Evolutionary conservation across 2,888 invertebrate species (phyloP).

Genomic region (Callyntrura sp.): DNA sequence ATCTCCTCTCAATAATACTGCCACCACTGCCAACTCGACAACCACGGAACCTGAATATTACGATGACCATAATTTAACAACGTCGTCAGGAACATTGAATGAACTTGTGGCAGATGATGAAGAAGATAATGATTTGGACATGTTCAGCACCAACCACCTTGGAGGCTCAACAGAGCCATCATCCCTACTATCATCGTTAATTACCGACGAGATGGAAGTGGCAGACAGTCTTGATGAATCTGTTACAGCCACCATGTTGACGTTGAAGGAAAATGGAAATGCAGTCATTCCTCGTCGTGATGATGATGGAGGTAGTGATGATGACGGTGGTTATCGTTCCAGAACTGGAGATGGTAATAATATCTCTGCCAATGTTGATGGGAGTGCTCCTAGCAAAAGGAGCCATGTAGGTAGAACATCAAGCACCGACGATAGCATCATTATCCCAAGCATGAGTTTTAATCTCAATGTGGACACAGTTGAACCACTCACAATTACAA

Average conservation of each 20-base stretch:
- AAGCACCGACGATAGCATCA: slow-evolving; percentile 59
- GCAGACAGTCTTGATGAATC: slow-evolving; percentile 69
- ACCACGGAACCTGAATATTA: slow-evolving; percentile 73
- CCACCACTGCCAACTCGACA: slow-evolving; percentile 39
- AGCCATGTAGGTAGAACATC: slow-evolving; percentile 1
- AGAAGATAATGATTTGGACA: slow-evolving; percentile 54
- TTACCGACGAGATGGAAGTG: slow-evolving; percentile 66
- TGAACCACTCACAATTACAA: slow-evolving; percentile 18
- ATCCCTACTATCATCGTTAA: slow-evolving; percentile 56
- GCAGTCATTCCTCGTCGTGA: background rate
- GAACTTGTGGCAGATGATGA: slow-evolving; percentile 47
- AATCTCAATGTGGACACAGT: slow-evolving; percentile 48
- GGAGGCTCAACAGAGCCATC: slow-evolving; percentile 61
- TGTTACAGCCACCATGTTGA: slow-evolving; percentile 49
- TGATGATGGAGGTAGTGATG: background rate
- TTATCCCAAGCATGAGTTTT: slow-evolving; percentile 59
- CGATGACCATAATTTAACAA: slow-evolving; percentile 60
- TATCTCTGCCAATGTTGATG: background rate
- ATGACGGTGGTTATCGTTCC: slow-evolving; percentile 40
- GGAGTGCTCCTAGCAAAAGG: background rate
- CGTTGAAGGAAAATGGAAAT: slow-evolving; percentile 12
- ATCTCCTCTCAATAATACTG: slow-evolving; percentile 4
- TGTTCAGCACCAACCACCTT: slow-evolving; percentile 24
- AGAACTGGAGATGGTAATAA: background rate
- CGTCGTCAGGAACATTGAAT: slow-evolving; percentile 44